Evolutionary conservation across 1,140 invertebrate species (phyloP).

Genomic region (Himalopsyche phryganea): DNA sequence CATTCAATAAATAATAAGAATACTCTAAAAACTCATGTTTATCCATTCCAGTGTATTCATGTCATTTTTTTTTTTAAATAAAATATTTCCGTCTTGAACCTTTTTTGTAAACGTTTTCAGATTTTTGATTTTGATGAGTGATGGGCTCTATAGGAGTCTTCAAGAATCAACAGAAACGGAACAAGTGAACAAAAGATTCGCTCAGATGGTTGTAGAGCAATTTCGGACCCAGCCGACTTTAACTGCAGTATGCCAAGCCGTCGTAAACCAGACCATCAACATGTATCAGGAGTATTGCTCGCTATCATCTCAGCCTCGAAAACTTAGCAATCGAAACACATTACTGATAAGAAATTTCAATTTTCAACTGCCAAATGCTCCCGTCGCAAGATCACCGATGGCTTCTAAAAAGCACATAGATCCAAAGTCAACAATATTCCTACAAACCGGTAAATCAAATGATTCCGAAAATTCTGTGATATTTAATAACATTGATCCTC

Average conservation of each 20-base stretch:
- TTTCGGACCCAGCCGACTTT: constrained; percentile 78
- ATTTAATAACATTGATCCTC: neutral
- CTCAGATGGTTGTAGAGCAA: constrained; percentile 76
- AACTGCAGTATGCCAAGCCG: constrained; percentile 80
- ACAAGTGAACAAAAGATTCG: constrained; percentile 77
- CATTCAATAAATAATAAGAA: neutral
- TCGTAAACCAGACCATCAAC: constrained; percentile 79
- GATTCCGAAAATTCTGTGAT: constrained; percentile 4
- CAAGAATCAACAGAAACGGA: constrained; percentile 76
- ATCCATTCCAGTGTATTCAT: neutral
- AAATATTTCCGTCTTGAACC: too few species aligned
- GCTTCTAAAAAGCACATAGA: constrained; percentile 2
- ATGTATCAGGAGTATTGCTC: constrained; percentile 81
- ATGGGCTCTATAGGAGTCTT: constrained; percentile 79
- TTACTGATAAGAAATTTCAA: constrained; percentile 85
- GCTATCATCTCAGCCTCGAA: constrained; percentile 53
- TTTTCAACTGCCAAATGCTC: constrained; percentile 67
- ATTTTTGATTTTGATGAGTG: constrained; percentile 82
- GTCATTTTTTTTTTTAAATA: too few species aligned
- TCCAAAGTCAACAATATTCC: constrained; percentile 8
- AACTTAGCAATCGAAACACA: constrained; percentile 59
- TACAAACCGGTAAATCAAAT: constrained; percentile 12
- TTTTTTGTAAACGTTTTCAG: too few species aligned
- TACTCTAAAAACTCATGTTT: neutral
- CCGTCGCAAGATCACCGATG: constrained; percentile 35